Evolutionary conservation across 2,113 vertebrate genomes (phyloP), one percentile per base, ranked within the genome.

Genomic region (Uropsilus gracilis): DNA sequence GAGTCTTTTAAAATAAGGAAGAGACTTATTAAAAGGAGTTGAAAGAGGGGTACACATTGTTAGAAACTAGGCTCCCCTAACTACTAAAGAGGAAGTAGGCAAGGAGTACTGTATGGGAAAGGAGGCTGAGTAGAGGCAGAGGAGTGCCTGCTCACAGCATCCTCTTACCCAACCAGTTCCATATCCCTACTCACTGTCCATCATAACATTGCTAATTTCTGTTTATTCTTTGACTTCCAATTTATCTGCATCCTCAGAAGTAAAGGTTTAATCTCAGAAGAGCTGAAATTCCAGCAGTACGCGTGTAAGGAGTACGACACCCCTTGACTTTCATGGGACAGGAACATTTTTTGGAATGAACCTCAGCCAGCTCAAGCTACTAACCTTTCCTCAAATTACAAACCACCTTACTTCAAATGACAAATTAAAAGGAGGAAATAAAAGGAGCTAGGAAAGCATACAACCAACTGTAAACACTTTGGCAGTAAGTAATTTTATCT

Each of bases 381-480:
- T 83, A 13, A 20, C 44, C 63, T 57, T 46, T 64, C 63, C 61
- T 91, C 87, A 64, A 73, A 50, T 37, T 46, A 53, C 50, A 53
- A 53, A 6, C 20, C 6, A 18, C 50, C 16, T 53, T 10, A 53
- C 61, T 89, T 89, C 50, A 80, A 94, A 89, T 81, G 64, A 46
- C 32, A 46, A 53, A 61, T 78, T 50, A n/a, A 57, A 69, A 50
- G 64, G 57, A 91, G 71, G 44, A 87, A 81, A 80, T n/a, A n/a
- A 14, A 22, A 48, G 59, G 26, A 44, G 17, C 20, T 34, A 2
- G 6, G 6, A 32, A 39, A 20, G 11, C 14, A 42, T n/a, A 28
- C 17, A 37, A 44, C 13, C 76, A 75, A 73, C 10, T n/a, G 39
- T 82, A 95, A 93, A 68, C 73, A 89, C 73, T 89, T 81, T 71